Evolutionary conservation across 2,797 vertebrate species (phyloP), one percentile per base, ranked within the genome.

Genomic region (Enteromius thamalakanensis): DNA sequence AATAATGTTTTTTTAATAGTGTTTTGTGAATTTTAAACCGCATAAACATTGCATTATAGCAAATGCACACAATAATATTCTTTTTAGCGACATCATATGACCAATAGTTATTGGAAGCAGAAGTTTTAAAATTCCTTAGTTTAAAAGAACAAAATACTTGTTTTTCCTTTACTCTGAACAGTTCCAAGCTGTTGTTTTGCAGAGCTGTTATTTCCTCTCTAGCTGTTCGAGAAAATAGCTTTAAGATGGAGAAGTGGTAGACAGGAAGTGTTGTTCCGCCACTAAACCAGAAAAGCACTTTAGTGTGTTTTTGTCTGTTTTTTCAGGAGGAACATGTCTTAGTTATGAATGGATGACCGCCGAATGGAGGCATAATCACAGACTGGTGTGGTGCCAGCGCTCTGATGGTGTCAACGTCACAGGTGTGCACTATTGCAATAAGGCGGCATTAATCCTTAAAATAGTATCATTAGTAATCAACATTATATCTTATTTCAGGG

Each of bases 351-450:
- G 96, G 96, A 95, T 93, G 86, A 91, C 90, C 42, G 92, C 95
- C 82, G 92, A 89, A 71, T 97, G 96, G 96, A 91, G 6, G 79
- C 94, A 95, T 84, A 96, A 96, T 1, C 84, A 93, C 7, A 93
- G 96, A 70, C 86, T 87, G 0, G 96, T 96, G 80, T 97, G 96
- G 96, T 97, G 96, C 75, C 94, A 95, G 76, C 95, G 96, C 76
- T 96, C 96, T 0, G 96, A 97, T 72, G 95, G 95, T 3, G 8
- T 95, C 45, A 97, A 96, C 9, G 95, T 97, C 86, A 97, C 96
- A 90, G 96, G 96, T 97, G 34, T 19, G 29, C 40, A 51, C 6
- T 64, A 64, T 12, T 40, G 26, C 62, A 64, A 29, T 62, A 29
- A 15, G 60, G n/a, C n/a, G 14, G 45, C 37, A 45, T 51, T 53